phyloP scores from a whole-genome alignment of 2,113 vertebrate genomes.

The Salvelinus namaycush region DNA sequence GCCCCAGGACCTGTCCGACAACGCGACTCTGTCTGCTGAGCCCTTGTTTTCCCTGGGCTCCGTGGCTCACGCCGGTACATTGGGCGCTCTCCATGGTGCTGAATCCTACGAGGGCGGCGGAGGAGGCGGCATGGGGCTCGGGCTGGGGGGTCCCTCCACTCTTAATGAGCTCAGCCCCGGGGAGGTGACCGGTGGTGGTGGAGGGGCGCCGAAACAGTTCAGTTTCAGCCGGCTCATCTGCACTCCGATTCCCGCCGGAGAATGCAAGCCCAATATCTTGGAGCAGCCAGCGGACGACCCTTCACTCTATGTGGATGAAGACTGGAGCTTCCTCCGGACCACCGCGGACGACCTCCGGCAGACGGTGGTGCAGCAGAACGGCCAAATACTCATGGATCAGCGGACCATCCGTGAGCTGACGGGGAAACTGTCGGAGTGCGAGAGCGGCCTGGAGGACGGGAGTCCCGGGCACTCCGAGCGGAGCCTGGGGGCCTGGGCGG shows the following conservation, averaged over 20 bases:
- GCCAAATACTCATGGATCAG: constrained; percentile 89
- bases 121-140: constrained; percentile 60
- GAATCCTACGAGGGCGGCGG: constrained; percentile 67
- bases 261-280: constrained; percentile 73
- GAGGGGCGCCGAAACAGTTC: constrained; percentile 63
- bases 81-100: constrained; percentile 82
- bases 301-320: constrained; percentile 69
- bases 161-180: constrained; percentile 70
- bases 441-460: constrained; percentile 82
- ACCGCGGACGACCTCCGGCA: constrained; percentile 89
- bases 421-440: constrained; percentile 89
- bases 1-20: constrained; percentile 65
- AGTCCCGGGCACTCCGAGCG: constrained; percentile 57
- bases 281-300: constrained; percentile 66
- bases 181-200: constrained; percentile 52
- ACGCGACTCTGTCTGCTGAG: constrained; percentile 75
- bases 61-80: constrained; percentile 73
- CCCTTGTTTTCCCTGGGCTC: constrained; percentile 54
- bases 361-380: constrained; percentile 89
- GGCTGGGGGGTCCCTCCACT: constrained; percentile 63
- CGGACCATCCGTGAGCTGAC: constrained; percentile 92
- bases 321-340: constrained; percentile 81
- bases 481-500: constrained; percentile 72
- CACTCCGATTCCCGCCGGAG: constrained; percentile 81
- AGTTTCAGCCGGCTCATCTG: constrained; percentile 89